A percentile compares a stretch with the other conserved stretches of the same genome.
These are phyloP conservation scores for Trematomus loennbergii DNA, from an alignment of 2,113 vertebrate species.

Conservation along the genomic window DNA sequence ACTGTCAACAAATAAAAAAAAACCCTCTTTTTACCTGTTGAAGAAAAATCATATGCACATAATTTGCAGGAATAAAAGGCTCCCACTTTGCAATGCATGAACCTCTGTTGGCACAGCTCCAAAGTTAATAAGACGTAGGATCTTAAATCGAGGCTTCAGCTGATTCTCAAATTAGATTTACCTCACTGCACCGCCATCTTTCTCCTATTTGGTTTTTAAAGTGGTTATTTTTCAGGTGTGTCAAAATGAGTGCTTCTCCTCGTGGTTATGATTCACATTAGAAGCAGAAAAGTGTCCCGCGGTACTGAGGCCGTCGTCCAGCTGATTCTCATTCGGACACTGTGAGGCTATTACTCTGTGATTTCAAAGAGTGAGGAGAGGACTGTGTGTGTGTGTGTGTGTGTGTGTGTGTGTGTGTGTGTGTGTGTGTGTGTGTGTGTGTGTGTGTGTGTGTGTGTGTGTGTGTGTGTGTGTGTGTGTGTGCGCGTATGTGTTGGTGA, in stretches of 20 bases:
- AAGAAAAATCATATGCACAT: background rate
- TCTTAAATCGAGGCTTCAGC: background rate
- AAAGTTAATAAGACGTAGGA: background rate
- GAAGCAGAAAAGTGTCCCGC: slow-evolving; percentile 4
- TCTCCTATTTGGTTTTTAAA: background rate
- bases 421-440: background rate
- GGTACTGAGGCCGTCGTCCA: background rate
- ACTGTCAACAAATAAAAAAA: background rate
- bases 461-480: background rate
- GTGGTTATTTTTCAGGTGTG: slow-evolving; percentile 7
- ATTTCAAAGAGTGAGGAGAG: slow-evolving; percentile 22
- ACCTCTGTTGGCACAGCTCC: background rate
- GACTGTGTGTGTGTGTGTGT: background rate
- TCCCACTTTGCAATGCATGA: background rate
- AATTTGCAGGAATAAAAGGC: background rate
- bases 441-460: slow-evolving; percentile 1
- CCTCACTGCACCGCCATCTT: background rate
- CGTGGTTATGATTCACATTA: slow-evolving; percentile 19
- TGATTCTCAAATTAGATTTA: background rate
- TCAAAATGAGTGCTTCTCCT: slow-evolving; percentile 3
- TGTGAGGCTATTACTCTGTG: slow-evolving; percentile 25
- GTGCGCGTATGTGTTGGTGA: slow-evolving; percentile 1
- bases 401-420: background rate
- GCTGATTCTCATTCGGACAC: slow-evolving; percentile 31
- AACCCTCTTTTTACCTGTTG: background rate